Percentiles rank a stretch among this genome's conserved stretches.
These are phyloP conservation scores for Eupithecia centaureata DNA, from an alignment of 2,888 invertebrate species.

Conservation along the genomic window DNA sequence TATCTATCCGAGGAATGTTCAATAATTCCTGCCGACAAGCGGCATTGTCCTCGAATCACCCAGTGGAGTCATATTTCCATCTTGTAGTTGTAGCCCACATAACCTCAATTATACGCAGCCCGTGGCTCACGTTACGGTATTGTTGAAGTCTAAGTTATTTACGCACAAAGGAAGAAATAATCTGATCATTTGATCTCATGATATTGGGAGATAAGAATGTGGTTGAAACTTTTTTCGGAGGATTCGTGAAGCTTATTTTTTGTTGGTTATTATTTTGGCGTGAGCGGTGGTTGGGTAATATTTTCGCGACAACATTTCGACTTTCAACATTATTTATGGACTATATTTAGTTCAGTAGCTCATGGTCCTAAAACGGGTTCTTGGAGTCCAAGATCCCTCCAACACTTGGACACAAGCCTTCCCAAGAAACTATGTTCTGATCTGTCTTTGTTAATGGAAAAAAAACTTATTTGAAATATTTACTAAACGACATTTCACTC, in stretches of 20 bases:
- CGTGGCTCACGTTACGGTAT: slow-evolving; percentile 39
- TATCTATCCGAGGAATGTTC: slow-evolving; percentile 13
- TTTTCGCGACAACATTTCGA: too few species aligned
- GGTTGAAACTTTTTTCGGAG: background rate
- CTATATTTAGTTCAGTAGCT: background rate
- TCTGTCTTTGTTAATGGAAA: too few species aligned
- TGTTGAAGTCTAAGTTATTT: slow-evolving; percentile 32
- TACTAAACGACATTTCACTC: too few species aligned
- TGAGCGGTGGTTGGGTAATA: background rate
- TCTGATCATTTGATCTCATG: slow-evolving; percentile 33
- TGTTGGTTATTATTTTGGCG: background rate
- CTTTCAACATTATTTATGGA: too few species aligned
- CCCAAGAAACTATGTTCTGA: too few species aligned
- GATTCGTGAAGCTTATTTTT: background rate
- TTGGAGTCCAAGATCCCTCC: background rate
- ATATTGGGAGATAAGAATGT: slow-evolving; percentile 18
- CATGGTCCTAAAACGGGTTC: too few species aligned
- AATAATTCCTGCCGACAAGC: slow-evolving; percentile 56
- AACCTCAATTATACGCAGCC: slow-evolving; percentile 46
- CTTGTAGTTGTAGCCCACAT: slow-evolving; percentile 15
- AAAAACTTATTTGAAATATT: too few species aligned
- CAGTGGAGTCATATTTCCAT: slow-evolving; percentile 34
- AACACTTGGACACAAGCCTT: background rate
- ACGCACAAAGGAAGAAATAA: slow-evolving; percentile 29
- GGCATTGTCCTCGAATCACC: slow-evolving; percentile 57